phyloP scores from a whole-genome alignment of 2,797 vertebrate species.

The Emys orbicularis region DNA sequence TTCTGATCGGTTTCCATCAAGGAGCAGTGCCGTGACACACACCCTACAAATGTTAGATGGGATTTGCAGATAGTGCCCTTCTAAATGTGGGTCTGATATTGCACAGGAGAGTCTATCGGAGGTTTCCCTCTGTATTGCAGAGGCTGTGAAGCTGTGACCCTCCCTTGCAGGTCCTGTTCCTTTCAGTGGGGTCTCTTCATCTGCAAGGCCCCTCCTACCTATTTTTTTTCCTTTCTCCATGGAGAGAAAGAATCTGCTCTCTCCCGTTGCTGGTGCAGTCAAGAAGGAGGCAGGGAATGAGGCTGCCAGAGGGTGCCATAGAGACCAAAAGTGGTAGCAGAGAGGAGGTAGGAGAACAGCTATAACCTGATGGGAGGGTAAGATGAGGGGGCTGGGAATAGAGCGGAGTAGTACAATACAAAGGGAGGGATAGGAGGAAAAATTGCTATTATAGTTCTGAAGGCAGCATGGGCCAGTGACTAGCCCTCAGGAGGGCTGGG shows the following conservation, averaged over 20 bases:
- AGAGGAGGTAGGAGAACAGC: neutral
- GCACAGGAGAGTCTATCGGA: neutral
- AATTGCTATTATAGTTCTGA: neutral
- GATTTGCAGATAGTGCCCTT: neutral
- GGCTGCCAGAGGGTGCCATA: neutral
- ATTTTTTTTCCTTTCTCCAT: neutral
- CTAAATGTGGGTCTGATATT: fast-evolving
- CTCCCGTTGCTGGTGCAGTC: neutral
- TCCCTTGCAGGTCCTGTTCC: neutral
- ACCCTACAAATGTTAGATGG: fast-evolving
- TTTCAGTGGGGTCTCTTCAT: neutral
- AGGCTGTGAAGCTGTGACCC: neutral
- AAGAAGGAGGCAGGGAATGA: neutral
- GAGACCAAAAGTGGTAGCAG: neutral
- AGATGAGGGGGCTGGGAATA: neutral
- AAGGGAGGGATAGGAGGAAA: fast-evolving
- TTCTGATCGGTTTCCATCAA: neutral
- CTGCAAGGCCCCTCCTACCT: neutral
- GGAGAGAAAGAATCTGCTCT: neutral
- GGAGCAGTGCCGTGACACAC: fast-evolving
- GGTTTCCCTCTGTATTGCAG: neutral
- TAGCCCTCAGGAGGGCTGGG: neutral
- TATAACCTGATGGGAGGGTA: fast-evolving
- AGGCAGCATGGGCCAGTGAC: neutral
- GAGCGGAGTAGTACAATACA: neutral